Evolutionary conservation across 2,797 vertebrate species (phyloP).

Genomic region (Tokudaia muenninki): DNA sequence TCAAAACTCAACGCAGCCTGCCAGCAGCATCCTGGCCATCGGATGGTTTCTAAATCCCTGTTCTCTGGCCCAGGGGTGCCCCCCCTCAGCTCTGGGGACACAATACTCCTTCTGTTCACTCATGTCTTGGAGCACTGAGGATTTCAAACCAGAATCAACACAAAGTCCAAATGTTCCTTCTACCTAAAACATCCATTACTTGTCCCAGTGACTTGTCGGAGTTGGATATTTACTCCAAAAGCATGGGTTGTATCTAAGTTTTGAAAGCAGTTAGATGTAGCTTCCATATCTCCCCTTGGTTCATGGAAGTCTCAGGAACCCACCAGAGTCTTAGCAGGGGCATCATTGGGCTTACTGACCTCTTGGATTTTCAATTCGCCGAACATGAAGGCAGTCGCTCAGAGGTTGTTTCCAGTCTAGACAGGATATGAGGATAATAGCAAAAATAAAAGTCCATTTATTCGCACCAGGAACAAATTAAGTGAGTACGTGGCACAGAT

Average conservation of each 20-base stretch:
- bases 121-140: constrained; percentile 82
- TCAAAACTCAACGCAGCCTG: not conserved
- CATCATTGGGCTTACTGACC: not conserved
- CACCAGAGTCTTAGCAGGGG: constrained; percentile 19
- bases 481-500: constrained; percentile 67
- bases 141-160: constrained; percentile 84
- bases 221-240: constrained; percentile 70
- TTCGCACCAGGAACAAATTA: constrained; percentile 77
- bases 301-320: not conserved
- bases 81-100: constrained; percentile 69
- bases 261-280: constrained; percentile 64
- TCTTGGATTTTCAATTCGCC: not conserved
- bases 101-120: constrained; percentile 83
- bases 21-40: not conserved
- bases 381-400: constrained; percentile 50
- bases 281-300: not conserved
- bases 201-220: constrained; percentile 67
- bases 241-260: constrained; percentile 74
- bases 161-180: constrained; percentile 72
- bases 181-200: constrained; percentile 61
- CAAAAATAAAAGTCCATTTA: constrained; percentile 76
- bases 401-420: constrained; percentile 80
- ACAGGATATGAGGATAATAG: constrained; percentile 82
- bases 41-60: not conserved
- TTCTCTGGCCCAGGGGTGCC: not conserved